A percentile compares a stretch with the other conserved stretches of the same genome.
Evolutionary conservation across 2,888 invertebrate species (phyloP).

Genomic region (Nemapogon koenigi): DNA sequence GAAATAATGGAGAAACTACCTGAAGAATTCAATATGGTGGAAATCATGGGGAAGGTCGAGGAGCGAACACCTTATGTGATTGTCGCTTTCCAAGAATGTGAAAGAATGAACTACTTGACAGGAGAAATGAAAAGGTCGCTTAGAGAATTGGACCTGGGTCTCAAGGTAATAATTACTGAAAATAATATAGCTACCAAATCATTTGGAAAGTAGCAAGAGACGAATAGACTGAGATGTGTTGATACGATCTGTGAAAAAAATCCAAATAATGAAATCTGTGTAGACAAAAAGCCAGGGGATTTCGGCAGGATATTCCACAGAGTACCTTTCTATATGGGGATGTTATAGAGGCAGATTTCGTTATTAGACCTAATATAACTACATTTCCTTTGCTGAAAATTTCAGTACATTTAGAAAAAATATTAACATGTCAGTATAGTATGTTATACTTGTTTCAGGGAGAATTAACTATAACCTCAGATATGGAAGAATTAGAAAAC

Average conservation of each 20-base stretch:
- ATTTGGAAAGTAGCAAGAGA: too few relatives aligned
- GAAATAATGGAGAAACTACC: slow-evolving; percentile 95
- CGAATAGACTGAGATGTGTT: too few relatives aligned
- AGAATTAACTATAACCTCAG: slow-evolving; percentile 93
- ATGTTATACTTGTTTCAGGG: slow-evolving; percentile 74
- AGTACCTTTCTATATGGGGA: too few relatives aligned
- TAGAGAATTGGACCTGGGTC: slow-evolving; percentile 89
- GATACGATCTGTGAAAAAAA: too few relatives aligned
- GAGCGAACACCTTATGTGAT: slow-evolving; percentile 96
- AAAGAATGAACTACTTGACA: slow-evolving; percentile 93
- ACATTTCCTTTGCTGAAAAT: too few relatives aligned
- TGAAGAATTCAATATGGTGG: slow-evolving; percentile 94
- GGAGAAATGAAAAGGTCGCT: slow-evolving; percentile 90
- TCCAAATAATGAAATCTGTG: too few relatives aligned
- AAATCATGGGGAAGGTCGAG: slow-evolving; percentile 94
- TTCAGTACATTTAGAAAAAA: too few relatives aligned
- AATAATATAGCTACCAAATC: not conserved
- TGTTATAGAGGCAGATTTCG: too few relatives aligned
- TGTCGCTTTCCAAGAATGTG: slow-evolving; percentile 95
- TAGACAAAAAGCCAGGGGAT: too few relatives aligned
- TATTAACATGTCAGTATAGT: too few relatives aligned
- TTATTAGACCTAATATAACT: too few relatives aligned
- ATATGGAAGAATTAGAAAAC: slow-evolving; percentile 95
- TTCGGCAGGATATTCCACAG: too few relatives aligned
- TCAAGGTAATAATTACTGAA: slow-evolving; percentile 77